Evolutionary conservation across 2,113 vertebrate genomes (phyloP).

Genomic region (Ochotona curzoniae): DNA sequence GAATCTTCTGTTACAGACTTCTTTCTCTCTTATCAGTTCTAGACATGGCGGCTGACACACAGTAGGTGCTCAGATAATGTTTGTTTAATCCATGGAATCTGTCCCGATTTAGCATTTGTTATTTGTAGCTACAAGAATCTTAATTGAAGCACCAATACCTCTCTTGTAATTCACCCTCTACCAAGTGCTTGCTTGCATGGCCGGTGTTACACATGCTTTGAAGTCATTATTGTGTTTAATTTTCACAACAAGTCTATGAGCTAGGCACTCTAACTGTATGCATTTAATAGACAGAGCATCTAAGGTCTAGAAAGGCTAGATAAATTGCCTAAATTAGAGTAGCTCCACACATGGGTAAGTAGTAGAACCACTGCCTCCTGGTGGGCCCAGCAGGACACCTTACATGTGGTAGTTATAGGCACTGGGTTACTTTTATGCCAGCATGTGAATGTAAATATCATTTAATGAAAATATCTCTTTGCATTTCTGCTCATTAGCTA

Average conservation of each 20-base stretch:
- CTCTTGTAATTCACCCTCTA: background rate
- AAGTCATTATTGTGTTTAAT: conserved; percentile 1
- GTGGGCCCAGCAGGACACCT: background rate
- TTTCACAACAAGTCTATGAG: background rate
- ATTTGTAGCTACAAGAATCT: background rate
- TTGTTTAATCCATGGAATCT: background rate
- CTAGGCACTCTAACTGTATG: background rate
- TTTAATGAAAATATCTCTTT: conserved; percentile 11
- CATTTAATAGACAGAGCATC: background rate
- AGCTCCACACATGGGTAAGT: background rate
- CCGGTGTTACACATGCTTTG: background rate
- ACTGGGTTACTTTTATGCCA: background rate
- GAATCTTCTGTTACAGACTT: background rate
- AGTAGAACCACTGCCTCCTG: background rate
- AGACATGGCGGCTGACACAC: background rate
- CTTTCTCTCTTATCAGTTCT: conserved; percentile 3
- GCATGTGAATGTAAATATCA: background rate
- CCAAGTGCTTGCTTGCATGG: background rate
- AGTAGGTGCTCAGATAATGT: conserved; percentile 39
- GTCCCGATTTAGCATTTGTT: background rate
- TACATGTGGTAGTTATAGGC: background rate
- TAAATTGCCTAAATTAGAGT: background rate
- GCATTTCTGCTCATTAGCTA: conserved; percentile 11
- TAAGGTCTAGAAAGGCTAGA: background rate
- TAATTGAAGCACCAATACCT: background rate